A percentile compares a stretch with the other conserved stretches of the same genome.
Evolutionary conservation across 2,888 invertebrate genomes (phyloP).

Genomic region (Anorthoa munda): DNA sequence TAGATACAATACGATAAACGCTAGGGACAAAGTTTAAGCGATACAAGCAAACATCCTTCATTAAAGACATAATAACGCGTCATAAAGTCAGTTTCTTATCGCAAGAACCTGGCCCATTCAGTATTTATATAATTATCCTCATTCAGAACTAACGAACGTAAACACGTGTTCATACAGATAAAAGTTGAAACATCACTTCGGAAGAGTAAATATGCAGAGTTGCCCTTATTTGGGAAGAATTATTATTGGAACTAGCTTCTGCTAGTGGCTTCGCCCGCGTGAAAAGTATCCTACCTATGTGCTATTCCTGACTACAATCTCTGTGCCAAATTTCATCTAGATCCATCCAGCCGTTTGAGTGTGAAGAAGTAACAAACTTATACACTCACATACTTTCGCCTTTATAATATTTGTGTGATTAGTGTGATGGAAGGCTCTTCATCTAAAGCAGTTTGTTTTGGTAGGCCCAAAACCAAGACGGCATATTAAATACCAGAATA

Average conservation of each 20-base stretch:
- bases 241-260: background rate
- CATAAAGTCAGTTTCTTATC: constrained; percentile 40
- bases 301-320: too few relatives aligned
- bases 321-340: too few relatives aligned
- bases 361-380: too few relatives aligned
- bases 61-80: constrained; percentile 16
- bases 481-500: too few relatives aligned
- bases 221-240: background rate
- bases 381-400: too few relatives aligned
- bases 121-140: background rate
- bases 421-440: too few relatives aligned
- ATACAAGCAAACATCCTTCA: constrained; percentile 15
- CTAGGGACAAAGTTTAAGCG: constrained; percentile 1
- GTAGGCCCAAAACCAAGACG: too few relatives aligned
- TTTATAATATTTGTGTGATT: too few relatives aligned
- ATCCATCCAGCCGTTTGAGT: too few relatives aligned
- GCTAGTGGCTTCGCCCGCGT: too few relatives aligned
- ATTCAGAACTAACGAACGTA: constrained; percentile 34
- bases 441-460: too few relatives aligned
- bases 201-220: background rate
- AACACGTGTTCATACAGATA: constrained; percentile 37
- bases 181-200: background rate
- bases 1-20: background rate
- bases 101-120: constrained; percentile 37
- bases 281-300: too few relatives aligned